Percentiles rank a stretch among this genome's conserved stretches.
phyloP scores from a whole-genome alignment of 2,888 invertebrate genomes.

The Lampropteryx suffumata region DNA sequence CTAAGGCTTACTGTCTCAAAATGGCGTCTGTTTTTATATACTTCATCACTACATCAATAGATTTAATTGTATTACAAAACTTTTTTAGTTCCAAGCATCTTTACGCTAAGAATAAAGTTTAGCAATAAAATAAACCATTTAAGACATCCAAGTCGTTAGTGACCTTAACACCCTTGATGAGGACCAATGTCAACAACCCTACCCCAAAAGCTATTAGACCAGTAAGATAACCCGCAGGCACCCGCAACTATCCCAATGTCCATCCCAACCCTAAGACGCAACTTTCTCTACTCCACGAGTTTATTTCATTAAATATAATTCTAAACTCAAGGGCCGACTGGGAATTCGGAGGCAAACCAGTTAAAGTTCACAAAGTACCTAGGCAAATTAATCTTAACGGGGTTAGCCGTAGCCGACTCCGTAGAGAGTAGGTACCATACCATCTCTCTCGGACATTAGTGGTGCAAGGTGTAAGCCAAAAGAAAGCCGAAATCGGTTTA shows the following conservation, averaged over 20 bases:
- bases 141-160: conserved; percentile 8
- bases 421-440: too few species aligned
- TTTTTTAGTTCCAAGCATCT: too few species aligned
- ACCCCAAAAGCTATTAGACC: conserved; percentile 14
- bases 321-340: conserved; percentile 71
- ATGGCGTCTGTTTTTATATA: conserved; percentile 60
- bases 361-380: conserved; percentile 76
- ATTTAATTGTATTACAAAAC: neutral
- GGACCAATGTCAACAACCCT: conserved; percentile 16
- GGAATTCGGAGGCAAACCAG: conserved; percentile 78
- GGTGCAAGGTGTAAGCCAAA: neutral
- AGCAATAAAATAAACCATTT: neutral
- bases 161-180: conserved; percentile 18
- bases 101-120: too few species aligned
- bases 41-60: neutral
- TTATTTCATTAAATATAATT: conserved; percentile 81
- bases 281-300: conserved; percentile 69
- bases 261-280: conserved; percentile 45
- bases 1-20: conserved; percentile 61
- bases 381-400: conserved; percentile 81
- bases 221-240: conserved; percentile 22
- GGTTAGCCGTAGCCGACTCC: conserved; percentile 74
- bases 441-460: conserved; percentile 62
- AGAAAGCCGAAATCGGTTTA: conserved; percentile 1
- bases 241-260: conserved; percentile 30